Evolutionary conservation across 2,888 invertebrate genomes (phyloP).

Genomic region (Eupithecia inturbata): DNA sequence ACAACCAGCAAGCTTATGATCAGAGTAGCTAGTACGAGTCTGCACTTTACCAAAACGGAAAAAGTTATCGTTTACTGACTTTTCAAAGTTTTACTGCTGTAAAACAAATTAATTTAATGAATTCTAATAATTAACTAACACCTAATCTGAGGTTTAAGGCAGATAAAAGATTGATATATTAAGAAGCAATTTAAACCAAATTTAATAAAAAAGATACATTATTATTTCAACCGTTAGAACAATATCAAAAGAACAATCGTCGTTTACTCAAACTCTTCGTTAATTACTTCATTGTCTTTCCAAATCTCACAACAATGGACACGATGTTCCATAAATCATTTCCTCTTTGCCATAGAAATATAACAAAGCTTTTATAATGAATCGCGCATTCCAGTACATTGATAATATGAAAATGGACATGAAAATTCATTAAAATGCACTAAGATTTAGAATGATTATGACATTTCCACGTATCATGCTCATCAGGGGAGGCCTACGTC

Average conservation of each 20-base stretch:
- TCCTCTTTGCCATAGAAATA: constrained; percentile 11
- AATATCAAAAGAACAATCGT: background rate
- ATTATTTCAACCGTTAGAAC: background rate
- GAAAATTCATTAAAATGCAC: background rate
- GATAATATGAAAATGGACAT: background rate
- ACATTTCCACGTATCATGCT: no score
- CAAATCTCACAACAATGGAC: constrained; percentile 13
- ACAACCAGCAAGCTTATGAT: background rate
- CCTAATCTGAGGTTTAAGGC: no score
- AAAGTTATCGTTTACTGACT: no score
- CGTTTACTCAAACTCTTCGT: background rate
- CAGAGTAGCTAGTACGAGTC: no score
- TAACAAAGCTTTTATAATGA: constrained; percentile 4
- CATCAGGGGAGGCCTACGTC: no score
- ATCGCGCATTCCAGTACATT: background rate
- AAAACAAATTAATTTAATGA: no score
- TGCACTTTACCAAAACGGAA: no score
- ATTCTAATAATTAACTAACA: no score
- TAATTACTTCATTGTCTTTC: constrained; percentile 11
- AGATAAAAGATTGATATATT: no score
- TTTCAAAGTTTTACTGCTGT: no score
- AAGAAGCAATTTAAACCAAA: no score
- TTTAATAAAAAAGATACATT: no score
- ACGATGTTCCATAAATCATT: constrained; percentile 29
- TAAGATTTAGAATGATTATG: background rate